phyloP scores from a whole-genome alignment of 30 jellyfish, hydroid and myxozoan species.

The Aurelia sp. region DNA sequence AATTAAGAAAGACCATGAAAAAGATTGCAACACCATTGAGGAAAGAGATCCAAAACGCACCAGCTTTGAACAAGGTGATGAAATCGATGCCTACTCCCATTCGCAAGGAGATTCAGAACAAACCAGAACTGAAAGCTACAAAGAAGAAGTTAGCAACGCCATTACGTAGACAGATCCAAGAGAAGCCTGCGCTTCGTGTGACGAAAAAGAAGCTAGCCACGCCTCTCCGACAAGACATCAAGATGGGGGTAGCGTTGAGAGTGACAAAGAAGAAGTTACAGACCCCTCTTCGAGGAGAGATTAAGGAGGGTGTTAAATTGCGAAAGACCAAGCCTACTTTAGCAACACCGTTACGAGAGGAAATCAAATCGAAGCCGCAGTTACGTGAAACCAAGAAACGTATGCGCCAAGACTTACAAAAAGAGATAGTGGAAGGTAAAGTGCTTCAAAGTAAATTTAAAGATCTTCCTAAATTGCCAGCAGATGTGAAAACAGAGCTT shows the following conservation, averaged over 20 bases:
- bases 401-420: constrained; percentile 35
- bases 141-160: constrained; percentile 64
- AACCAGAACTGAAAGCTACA: constrained; percentile 18
- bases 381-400: constrained; percentile 45
- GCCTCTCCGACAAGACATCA: constrained; percentile 63
- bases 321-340: constrained; percentile 46
- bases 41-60: constrained; percentile 16
- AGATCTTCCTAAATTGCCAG: constrained; percentile 4
- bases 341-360: constrained; percentile 62
- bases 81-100: constrained; percentile 39
- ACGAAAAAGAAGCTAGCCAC: constrained; percentile 64
- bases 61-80: constrained; percentile 32
- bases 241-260: constrained; percentile 45
- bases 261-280: constrained; percentile 61
- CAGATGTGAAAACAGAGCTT: constrained; percentile 40
- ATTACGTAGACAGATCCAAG: constrained; percentile 23
- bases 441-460: constrained; percentile 41
- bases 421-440: constrained; percentile 31
- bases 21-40: constrained; percentile 47
- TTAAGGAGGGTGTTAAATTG: constrained; percentile 43
- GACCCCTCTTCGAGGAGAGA: constrained; percentile 78
- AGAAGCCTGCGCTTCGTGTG: constrained; percentile 25
- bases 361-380: constrained; percentile 43
- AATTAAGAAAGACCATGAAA: constrained; percentile 2
- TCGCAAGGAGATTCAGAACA: constrained; percentile 17